Conservation (phyloP, 2,113 vertebrate species). For the Leptodactylus fuscus region DNA sequence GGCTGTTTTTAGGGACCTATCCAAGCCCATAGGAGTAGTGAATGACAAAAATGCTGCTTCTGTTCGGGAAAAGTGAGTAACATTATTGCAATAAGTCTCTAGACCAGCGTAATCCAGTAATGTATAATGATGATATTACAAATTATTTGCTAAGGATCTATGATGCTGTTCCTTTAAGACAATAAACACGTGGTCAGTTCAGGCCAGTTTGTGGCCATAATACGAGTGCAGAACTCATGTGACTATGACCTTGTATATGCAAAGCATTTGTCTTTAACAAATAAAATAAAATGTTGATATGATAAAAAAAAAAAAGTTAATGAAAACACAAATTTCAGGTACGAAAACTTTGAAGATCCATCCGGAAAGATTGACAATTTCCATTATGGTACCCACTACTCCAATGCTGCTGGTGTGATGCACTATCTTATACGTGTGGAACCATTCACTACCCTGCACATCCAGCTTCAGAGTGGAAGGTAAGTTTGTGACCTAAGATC, state of each 20-base stretch:
- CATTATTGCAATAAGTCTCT: slow-evolving; percentile 14
- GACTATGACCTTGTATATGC: no score
- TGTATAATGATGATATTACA: neutral
- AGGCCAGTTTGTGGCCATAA: no score
- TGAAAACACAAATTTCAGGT: slow-evolving; percentile 70
- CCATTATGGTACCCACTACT: slow-evolving; percentile 98
- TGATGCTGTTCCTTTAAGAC: neutral
- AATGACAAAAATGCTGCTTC: slow-evolving; percentile 93
- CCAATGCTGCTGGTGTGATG: slow-evolving; percentile 96
- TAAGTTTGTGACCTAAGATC: slow-evolving; percentile 63
- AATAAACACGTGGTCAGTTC: no score
- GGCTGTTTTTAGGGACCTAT: slow-evolving; percentile 91
- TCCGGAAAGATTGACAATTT: slow-evolving; percentile 93
- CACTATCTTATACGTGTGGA: slow-evolving; percentile 95
- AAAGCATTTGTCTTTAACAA: no score
- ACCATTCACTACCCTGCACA: slow-evolving; percentile 94
- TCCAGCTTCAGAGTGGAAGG: slow-evolving; percentile 97
- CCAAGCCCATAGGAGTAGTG: slow-evolving; percentile 91
- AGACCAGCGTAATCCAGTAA: neutral
- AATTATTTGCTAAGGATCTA: neutral
- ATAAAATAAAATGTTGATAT: no score
- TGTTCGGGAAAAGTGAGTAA: slow-evolving; percentile 87
- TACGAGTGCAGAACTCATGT: no score
- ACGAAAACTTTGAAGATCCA: slow-evolving; percentile 96
- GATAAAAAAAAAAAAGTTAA: neutral